Evolutionary conservation across 2,797 vertebrate genomes (phyloP).

Genomic region (Pseudomugil tenellus): DNA sequence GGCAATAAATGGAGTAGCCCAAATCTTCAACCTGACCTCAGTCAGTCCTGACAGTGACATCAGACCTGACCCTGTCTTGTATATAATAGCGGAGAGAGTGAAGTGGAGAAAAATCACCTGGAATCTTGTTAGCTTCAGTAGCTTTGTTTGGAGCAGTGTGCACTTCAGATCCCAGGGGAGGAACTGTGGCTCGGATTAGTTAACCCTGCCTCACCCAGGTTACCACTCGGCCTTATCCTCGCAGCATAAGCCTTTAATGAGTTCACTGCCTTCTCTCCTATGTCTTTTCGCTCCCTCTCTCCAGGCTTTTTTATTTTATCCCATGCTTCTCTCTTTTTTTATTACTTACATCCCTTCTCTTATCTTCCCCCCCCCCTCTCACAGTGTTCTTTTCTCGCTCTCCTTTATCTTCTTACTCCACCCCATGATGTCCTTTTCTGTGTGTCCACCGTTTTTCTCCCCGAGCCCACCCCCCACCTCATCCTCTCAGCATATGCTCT

Average conservation of each 20-base stretch:
- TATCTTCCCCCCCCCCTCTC: neutral
- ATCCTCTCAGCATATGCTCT: slow-evolving; percentile 49
- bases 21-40: slow-evolving; percentile 5
- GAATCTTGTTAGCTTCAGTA: slow-evolving; percentile 69
- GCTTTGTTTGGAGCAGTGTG: slow-evolving; percentile 49
- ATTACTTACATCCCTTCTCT: slow-evolving; percentile 13
- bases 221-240: slow-evolving; percentile 59
- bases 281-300: slow-evolving; percentile 22
- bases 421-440: neutral
- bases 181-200: slow-evolving; percentile 67
- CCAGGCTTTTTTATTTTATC: slow-evolving; percentile 46
- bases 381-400: slow-evolving; percentile 13
- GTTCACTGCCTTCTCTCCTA: slow-evolving; percentile 51
- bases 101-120: slow-evolving; percentile 68
- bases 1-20: slow-evolving; percentile 1
- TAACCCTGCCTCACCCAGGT: slow-evolving; percentile 73
- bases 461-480: slow-evolving; percentile 7
- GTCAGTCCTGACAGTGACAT: neutral
- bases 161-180: slow-evolving; percentile 57
- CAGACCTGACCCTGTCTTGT: slow-evolving; percentile 16
- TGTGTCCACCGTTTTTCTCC: slow-evolving; percentile 3
- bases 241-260: slow-evolving; percentile 74
- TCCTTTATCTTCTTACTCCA: slow-evolving; percentile 5
- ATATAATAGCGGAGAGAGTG: slow-evolving; percentile 46
- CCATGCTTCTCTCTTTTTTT: slow-evolving; percentile 5